These are phyloP conservation scores for Epinotia bilunana DNA, from an alignment of 2,888 invertebrate genomes.

Conservation along the genomic window DNA sequence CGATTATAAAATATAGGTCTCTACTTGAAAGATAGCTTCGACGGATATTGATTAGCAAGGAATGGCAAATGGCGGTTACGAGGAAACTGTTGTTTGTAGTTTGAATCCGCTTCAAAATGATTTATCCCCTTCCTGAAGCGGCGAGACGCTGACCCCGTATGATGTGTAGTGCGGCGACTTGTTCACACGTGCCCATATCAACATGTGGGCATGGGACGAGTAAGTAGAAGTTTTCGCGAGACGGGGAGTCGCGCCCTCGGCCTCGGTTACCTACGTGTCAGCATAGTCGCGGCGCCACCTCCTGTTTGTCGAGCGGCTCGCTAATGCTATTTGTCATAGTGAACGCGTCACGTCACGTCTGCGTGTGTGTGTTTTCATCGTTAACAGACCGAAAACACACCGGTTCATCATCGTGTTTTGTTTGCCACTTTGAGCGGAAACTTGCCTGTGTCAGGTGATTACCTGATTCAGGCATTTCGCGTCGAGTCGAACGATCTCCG, in stretches of 20 bases:
- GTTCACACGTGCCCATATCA: conserved; percentile 62
- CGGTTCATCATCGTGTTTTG: conserved; percentile 73
- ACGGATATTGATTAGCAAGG: conserved; percentile 51
- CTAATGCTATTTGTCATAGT: conserved; percentile 78
- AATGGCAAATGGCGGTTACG: conserved; percentile 32
- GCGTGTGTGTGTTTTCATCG: conserved; percentile 79
- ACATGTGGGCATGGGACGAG: conserved; percentile 61
- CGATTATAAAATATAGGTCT: conserved; percentile 64
- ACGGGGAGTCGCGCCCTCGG: conserved; percentile 53
- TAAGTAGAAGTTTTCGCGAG: conserved; percentile 60
- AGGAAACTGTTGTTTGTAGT: conserved; percentile 32
- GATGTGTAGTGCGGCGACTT: conserved; percentile 57
- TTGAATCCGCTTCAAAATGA: conserved; percentile 33
- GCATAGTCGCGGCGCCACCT: conserved; percentile 72
- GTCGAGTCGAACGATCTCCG: conserved; percentile 60
- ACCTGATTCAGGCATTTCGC: conserved; percentile 58
- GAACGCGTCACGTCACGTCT: conserved; percentile 71
- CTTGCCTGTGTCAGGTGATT: conserved; percentile 70
- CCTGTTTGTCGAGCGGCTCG: conserved; percentile 74
- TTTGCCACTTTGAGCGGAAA: conserved; percentile 73
- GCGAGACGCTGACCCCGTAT: conserved; percentile 57
- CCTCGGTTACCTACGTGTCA: conserved; percentile 63
- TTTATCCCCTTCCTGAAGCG: conserved; percentile 49
- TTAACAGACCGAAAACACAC: conserved; percentile 74
- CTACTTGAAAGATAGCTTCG: conserved; percentile 58